These are phyloP conservation scores for Lepilemur ruficaudatus DNA, from an alignment of 2,797 vertebrate genomes.

Conservation along the genomic window DNA sequence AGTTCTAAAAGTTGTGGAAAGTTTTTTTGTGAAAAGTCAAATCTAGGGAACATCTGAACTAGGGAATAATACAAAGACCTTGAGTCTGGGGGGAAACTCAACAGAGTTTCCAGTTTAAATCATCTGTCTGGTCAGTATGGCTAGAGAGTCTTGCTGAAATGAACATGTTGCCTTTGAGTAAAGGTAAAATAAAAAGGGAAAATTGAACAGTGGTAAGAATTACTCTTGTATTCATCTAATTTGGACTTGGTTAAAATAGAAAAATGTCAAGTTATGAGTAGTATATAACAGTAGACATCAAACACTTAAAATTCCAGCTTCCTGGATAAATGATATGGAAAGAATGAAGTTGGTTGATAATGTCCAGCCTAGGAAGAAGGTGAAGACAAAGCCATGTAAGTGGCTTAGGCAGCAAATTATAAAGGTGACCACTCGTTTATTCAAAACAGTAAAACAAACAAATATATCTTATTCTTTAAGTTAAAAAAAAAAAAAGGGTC, in stretches of 20 bases:
- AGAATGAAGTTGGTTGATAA: neutral
- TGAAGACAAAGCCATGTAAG: neutral
- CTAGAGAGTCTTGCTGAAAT: neutral
- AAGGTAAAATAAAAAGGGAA: neutral
- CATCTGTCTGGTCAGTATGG: neutral
- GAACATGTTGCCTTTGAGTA: conserved; percentile 48
- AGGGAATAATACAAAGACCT: neutral
- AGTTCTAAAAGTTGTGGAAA: neutral
- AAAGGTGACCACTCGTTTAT: neutral
- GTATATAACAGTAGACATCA: neutral
- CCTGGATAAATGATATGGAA: neutral
- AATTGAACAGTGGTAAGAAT: neutral
- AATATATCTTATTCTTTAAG: neutral
- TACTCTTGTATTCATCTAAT: neutral
- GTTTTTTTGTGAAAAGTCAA: neutral
- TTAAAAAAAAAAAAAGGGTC: neutral
- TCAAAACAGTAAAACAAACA: neutral
- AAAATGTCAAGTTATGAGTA: neutral
- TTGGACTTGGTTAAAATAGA: conserved; percentile 8
- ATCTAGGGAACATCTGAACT: neutral
- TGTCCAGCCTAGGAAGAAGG: neutral
- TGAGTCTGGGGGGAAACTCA: neutral
- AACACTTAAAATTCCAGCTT: neutral
- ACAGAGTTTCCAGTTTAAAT: conserved; percentile 27
- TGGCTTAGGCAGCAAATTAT: neutral